Evolutionary conservation across 2,113 vertebrate species (phyloP).

Genomic region (Pandion haliaetus): DNA sequence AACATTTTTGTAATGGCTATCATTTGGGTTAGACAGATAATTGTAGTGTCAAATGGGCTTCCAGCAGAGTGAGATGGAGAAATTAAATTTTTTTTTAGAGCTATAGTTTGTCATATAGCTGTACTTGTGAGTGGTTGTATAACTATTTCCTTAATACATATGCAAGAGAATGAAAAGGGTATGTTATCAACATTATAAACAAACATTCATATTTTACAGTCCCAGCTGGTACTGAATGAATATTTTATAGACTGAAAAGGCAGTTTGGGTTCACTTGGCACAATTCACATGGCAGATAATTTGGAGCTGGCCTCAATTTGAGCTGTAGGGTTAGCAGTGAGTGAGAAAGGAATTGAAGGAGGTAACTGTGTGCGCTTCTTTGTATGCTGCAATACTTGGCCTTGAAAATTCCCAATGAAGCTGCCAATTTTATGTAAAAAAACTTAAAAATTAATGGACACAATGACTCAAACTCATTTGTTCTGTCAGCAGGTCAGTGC

Average conservation of each 20-base stretch:
- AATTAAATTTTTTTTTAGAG: background rate
- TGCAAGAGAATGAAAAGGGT: background rate
- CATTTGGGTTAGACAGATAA: background rate
- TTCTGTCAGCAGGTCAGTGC: background rate
- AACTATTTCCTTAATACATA: background rate
- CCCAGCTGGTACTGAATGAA: background rate
- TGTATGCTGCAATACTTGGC: background rate
- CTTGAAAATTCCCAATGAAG: background rate
- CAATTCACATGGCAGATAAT: background rate
- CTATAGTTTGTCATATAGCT: background rate
- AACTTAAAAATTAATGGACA: background rate
- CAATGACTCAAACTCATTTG: background rate
- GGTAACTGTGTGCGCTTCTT: background rate
- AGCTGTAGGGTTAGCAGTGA: background rate
- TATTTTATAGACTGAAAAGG: background rate
- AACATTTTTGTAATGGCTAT: background rate
- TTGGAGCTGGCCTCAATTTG: background rate
- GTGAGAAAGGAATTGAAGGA: background rate
- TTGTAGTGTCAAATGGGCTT: background rate
- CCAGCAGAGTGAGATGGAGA: background rate
- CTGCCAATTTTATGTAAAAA: background rate
- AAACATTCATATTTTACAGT: background rate
- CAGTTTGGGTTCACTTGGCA: background rate
- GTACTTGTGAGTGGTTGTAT: background rate
- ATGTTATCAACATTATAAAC: background rate